phyloP scores from a whole-genome alignment of 2,888 invertebrate genomes.

The Ormyrus labotus region DNA sequence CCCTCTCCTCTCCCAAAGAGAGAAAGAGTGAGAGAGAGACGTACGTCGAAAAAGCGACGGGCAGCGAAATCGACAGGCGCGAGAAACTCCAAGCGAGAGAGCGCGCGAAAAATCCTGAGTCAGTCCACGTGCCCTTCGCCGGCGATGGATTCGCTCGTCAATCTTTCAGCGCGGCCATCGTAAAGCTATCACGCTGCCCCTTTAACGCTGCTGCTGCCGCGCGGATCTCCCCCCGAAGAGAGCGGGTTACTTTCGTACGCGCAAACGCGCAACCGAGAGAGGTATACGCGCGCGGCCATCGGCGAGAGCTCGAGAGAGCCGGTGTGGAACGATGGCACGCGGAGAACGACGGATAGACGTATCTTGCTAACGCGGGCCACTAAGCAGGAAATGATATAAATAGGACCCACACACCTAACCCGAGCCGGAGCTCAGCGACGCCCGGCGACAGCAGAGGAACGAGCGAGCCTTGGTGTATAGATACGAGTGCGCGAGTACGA shows the following conservation, averaged over 20 bases:
- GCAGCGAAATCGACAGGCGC: slow-evolving; percentile 41
- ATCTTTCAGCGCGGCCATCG: slow-evolving; percentile 69
- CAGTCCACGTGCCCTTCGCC: slow-evolving; percentile 55
- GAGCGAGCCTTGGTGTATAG: too few relatives aligned
- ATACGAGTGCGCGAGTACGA: too few relatives aligned
- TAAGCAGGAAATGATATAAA: slow-evolving; percentile 66
- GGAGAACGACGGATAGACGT: slow-evolving; percentile 40
- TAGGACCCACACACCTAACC: slow-evolving; percentile 13
- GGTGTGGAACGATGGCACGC: slow-evolving; percentile 58
- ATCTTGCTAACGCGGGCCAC: slow-evolving; percentile 46
- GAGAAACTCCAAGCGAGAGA: not conserved
- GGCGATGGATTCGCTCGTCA: slow-evolving; percentile 73
- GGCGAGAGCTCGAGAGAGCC: slow-evolving; percentile 57
- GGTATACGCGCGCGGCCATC: slow-evolving; percentile 31
- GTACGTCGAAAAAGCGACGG: too few relatives aligned
- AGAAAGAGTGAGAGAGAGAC: too few relatives aligned
- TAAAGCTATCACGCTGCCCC: slow-evolving; percentile 67
- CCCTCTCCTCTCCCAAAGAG: too few relatives aligned
- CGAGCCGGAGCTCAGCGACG: not conserved
- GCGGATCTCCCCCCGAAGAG: not conserved
- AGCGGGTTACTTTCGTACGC: not conserved
- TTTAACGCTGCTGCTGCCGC: slow-evolving; percentile 11
- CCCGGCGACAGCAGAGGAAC: not conserved
- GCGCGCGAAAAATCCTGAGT: too few relatives aligned
- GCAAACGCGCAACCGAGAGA: slow-evolving; percentile 8